Evolutionary conservation across 2,888 invertebrate genomes (phyloP).

Genomic region (Pseudanteris insignis): DNA sequence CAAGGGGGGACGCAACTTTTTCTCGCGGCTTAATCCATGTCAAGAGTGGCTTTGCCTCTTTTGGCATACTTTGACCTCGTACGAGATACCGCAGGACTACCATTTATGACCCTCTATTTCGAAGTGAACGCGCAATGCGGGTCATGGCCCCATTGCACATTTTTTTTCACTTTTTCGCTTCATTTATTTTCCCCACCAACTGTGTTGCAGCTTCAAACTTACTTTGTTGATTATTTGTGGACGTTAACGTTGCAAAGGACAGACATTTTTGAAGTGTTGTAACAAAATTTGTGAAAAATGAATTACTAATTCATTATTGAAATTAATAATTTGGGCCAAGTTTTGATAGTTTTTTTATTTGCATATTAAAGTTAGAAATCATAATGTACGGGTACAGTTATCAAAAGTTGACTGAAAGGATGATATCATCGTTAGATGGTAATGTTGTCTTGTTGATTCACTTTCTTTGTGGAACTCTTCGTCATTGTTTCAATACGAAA

Average conservation of each 20-base stretch:
- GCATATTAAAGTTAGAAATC: too few relatives aligned
- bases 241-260: too few relatives aligned
- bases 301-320: too few relatives aligned
- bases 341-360: too few relatives aligned
- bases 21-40: slow-evolving; percentile 58
- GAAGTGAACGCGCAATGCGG: slow-evolving; percentile 50
- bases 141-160: slow-evolving; percentile 19
- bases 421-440: slow-evolving; percentile 83
- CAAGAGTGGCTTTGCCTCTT: slow-evolving; percentile 63
- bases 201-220: too few relatives aligned
- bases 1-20: slow-evolving; percentile 49
- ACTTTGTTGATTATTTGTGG: too few relatives aligned
- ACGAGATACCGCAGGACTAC: slow-evolving; percentile 50
- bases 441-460: slow-evolving; percentile 51
- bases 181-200: slow-evolving; percentile 9
- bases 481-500: neutral
- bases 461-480: neutral
- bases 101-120: slow-evolving; percentile 60
- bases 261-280: too few relatives aligned
- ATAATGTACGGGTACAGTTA: slow-evolving; percentile 75
- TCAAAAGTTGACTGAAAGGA: slow-evolving; percentile 77
- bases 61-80: slow-evolving; percentile 55
- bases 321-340: too few relatives aligned
- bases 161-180: slow-evolving; percentile 13
- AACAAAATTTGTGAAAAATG: too few relatives aligned